Base-by-base conservation (phyloP, 2,113 vertebrate genomes). In the zebrafish (Danio rerio) region DNA sequence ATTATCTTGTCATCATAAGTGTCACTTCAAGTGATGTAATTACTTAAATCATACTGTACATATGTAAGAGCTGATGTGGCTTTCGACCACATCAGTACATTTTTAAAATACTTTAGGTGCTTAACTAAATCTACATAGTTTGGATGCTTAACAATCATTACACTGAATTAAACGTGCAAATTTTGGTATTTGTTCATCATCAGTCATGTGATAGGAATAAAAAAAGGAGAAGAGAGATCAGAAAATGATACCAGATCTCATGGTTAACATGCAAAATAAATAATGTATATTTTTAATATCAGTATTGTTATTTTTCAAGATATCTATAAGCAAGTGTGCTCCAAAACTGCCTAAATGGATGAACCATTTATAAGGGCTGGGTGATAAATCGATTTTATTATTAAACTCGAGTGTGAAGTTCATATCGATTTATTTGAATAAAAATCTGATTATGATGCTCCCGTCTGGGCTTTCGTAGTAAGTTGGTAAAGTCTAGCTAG, bases 1-100 rank as follows among this genome's bases (percentile, higher is more conserved):
- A 85, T 73, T 20, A 79, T 61, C 74, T 68, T 79, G 69, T 16
- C 53, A 85, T 68, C 59, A 31, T 3, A 58, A 82, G 78, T 52
- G 58, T 53, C 69, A 78, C 66, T 81, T 78, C 47, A 56, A 31
- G 40, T 20, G 47, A 47, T 58, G 45, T 11, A 50, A 78, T 66
- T 72, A 59, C 66, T 85, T 58, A 81, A 81, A 66, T 66, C 62
- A 61, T 58, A 78, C 43, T 58, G 40, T 43, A 45, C 63, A 66
- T 10, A 45, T 11, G 9, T 73, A 3, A 10, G 2, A 53, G n/a
- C 53, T 53, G 13, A 15, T 43, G 13, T 42, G 21, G 16, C 20
- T 52, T 52, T 53, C 4, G 8, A 20, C 31, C 7, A 31, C 31
- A 31, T 31, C 31, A 31, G 31, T 3, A 31, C 31, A 31, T 31